Evolutionary conservation across 1,140 invertebrate species (phyloP).

Genomic region (Ganaspis sp.): DNA sequence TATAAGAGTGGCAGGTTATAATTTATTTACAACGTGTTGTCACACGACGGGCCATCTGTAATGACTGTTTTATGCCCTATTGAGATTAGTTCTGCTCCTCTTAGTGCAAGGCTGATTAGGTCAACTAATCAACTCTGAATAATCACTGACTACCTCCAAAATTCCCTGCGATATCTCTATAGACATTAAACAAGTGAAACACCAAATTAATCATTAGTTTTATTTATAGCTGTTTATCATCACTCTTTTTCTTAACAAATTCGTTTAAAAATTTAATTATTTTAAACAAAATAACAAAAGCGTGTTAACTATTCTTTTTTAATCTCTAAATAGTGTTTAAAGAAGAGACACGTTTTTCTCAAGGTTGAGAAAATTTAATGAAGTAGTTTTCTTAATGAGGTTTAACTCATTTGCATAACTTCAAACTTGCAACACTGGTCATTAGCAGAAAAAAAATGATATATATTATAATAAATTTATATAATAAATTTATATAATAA

Average conservation of each 20-base stretch:
- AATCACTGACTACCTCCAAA: slow-evolving; percentile 22
- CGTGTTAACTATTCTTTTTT: no score
- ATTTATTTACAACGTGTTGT: slow-evolving; percentile 67
- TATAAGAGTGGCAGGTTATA: not conserved
- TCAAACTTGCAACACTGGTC: no score
- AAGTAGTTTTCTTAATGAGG: no score
- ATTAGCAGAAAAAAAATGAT: no score
- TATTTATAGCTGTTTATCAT: not conserved
- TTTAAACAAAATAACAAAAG: no score
- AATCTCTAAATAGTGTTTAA: no score
- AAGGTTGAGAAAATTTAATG: no score
- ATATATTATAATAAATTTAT: no score
- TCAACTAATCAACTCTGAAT: slow-evolving; percentile 14
- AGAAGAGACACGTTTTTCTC: no score
- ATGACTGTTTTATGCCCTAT: slow-evolving; percentile 69
- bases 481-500: no score
- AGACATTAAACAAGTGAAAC: not conserved
- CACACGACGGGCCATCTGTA: slow-evolving; percentile 69
- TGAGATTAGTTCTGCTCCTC: slow-evolving; percentile 62
- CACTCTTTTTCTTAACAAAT: not conserved
- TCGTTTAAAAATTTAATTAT: not conserved
- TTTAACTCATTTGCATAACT: no score
- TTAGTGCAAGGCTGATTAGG: slow-evolving; percentile 32
- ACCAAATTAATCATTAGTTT: not conserved
- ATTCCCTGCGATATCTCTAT: not conserved